These are phyloP conservation scores for Leptinotarsa defecta DNA, from an alignment of 1,140 invertebrate species.

Conservation along the genomic window DNA sequence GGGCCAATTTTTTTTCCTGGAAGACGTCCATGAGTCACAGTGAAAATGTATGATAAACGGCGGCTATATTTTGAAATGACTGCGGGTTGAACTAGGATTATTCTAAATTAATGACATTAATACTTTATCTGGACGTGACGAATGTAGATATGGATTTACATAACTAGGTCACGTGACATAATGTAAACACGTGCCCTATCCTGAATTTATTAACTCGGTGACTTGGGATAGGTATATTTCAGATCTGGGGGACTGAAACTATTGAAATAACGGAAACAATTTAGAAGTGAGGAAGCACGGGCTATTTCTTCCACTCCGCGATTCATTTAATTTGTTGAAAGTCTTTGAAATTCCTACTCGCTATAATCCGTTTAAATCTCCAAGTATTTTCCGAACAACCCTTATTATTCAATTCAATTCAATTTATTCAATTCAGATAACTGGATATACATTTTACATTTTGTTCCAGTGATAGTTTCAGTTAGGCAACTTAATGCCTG, in stretches of 20 bases:
- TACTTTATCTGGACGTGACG: background rate
- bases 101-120: background rate
- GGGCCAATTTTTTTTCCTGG: background rate
- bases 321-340: too few species aligned
- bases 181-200: background rate
- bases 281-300: too few species aligned
- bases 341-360: too few species aligned
- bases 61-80: background rate
- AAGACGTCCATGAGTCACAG: background rate
- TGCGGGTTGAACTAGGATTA: background rate
- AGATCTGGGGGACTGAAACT: background rate
- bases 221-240: background rate
- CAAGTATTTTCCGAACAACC: too few species aligned
- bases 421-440: too few species aligned
- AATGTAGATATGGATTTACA: slow-evolving; percentile 6
- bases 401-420: too few species aligned
- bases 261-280: background rate
- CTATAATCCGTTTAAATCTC: too few species aligned
- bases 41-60: background rate
- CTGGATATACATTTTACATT: too few species aligned
- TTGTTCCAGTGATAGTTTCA: too few species aligned
- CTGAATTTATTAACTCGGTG: background rate
- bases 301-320: too few species aligned
- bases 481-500: too few species aligned
- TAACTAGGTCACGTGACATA: slow-evolving; percentile 5